Evolutionary conservation across 2,113 vertebrate genomes (phyloP).

Genomic region (Falcunculus frontatus): DNA sequence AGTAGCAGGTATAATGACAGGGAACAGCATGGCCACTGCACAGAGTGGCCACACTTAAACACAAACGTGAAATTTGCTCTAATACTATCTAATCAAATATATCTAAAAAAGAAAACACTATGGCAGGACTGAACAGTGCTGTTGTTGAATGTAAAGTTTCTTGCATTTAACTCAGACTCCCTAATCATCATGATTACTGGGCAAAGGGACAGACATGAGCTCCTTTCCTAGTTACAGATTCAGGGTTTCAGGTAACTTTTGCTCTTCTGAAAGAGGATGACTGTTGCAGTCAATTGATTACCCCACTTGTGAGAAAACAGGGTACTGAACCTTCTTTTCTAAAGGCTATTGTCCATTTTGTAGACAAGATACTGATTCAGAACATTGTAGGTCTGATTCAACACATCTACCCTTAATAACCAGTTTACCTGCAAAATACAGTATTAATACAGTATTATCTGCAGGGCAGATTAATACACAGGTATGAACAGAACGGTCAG

Average conservation of each 20-base stretch:
- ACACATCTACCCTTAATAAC: not conserved
- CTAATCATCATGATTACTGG: not conserved
- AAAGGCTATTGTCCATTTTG: not conserved
- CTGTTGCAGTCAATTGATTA: not conserved
- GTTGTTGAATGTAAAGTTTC: not conserved
- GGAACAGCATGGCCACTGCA: not conserved
- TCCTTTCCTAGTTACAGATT: not conserved
- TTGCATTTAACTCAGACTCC: not conserved
- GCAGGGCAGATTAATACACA: not conserved
- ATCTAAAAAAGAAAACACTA: not conserved
- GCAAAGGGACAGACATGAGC: not conserved
- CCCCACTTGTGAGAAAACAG: not conserved
- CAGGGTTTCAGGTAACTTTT: not conserved
- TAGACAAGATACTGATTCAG: not conserved
- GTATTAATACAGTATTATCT: not conserved
- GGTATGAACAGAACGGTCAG: not conserved
- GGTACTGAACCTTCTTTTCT: not conserved
- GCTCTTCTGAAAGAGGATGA: not conserved
- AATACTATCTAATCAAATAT: not conserved
- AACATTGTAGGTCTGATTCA: not conserved
- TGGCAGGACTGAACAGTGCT: not conserved
- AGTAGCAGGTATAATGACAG: not conserved
- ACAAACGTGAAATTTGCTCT: not conserved
- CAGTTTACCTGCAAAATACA: not conserved
- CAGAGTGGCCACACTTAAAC: not conserved